phyloP scores from a whole-genome alignment of 2,797 vertebrate species.

The Ammospiza maritima region DNA sequence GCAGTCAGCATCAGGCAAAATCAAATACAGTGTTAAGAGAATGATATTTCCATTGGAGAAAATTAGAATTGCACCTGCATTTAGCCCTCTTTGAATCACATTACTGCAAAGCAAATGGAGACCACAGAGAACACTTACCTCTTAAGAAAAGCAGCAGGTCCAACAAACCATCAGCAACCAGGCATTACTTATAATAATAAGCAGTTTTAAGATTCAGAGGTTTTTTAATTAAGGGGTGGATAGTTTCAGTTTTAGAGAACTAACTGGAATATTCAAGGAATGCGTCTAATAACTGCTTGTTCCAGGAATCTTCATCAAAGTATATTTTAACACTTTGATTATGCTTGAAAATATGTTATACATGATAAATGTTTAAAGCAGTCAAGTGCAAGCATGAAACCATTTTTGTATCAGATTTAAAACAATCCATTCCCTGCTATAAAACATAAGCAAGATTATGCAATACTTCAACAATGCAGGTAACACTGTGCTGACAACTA shows the following conservation, averaged over 20 bases:
- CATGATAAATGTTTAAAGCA: background rate
- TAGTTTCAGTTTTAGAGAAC: background rate
- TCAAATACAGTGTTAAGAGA: background rate
- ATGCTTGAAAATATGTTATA: background rate
- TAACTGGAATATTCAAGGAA: background rate
- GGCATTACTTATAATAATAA: background rate
- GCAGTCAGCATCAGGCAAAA: conserved; percentile 18
- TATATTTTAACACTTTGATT: background rate
- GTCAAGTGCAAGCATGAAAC: background rate
- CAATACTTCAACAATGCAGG: background rate
- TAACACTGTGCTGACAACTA: background rate
- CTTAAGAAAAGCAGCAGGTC: conserved; percentile 9
- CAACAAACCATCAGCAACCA: background rate
- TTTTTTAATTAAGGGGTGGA: background rate
- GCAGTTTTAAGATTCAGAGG: background rate
- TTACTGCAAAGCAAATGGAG: conserved; percentile 8
- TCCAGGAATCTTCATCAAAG: background rate
- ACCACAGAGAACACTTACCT: background rate
- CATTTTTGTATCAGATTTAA: background rate
- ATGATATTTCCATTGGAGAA: conserved; percentile 1
- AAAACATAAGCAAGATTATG: background rate
- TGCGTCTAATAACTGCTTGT: background rate
- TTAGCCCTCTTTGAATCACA: background rate
- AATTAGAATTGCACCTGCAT: conserved; percentile 23
- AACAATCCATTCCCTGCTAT: background rate